phyloP scores from a whole-genome alignment of 2,113 vertebrate genomes.

The Scytalopus superciliaris region DNA sequence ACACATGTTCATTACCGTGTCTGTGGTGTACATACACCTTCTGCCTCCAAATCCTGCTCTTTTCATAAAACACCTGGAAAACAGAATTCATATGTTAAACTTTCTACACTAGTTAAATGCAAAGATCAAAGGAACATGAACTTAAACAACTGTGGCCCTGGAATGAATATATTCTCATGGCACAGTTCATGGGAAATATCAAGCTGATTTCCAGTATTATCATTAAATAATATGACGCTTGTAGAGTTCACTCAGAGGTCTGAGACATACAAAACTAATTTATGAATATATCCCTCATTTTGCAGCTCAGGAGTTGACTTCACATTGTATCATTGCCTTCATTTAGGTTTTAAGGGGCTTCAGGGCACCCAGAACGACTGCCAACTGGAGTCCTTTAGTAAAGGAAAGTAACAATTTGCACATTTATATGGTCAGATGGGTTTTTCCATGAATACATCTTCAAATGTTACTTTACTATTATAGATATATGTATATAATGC shows the following conservation, averaged over 20 bases:
- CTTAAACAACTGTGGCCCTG: neutral
- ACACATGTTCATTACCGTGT: neutral
- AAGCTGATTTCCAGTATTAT: neutral
- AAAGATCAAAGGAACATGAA: neutral
- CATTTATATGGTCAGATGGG: neutral
- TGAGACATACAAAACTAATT: neutral
- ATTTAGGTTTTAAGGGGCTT: neutral
- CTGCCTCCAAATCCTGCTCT: neutral
- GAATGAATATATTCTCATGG: neutral
- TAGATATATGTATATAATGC: neutral
- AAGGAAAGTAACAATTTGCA: neutral
- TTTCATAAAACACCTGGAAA: neutral
- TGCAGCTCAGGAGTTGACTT: neutral
- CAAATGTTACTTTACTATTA: neutral
- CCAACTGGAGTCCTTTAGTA: neutral
- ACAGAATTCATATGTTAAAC: neutral
- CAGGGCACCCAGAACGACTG: neutral
- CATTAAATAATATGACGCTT: neutral
- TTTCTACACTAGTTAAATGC: neutral
- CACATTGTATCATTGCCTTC: neutral
- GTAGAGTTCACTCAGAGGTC: neutral
- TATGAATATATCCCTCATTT: neutral
- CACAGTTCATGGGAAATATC: neutral
- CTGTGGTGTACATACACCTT: neutral
- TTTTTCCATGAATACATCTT: neutral